phyloP scores from a whole-genome alignment of 2,797 vertebrate species.

The Melanotaenia maccullochi region DNA sequence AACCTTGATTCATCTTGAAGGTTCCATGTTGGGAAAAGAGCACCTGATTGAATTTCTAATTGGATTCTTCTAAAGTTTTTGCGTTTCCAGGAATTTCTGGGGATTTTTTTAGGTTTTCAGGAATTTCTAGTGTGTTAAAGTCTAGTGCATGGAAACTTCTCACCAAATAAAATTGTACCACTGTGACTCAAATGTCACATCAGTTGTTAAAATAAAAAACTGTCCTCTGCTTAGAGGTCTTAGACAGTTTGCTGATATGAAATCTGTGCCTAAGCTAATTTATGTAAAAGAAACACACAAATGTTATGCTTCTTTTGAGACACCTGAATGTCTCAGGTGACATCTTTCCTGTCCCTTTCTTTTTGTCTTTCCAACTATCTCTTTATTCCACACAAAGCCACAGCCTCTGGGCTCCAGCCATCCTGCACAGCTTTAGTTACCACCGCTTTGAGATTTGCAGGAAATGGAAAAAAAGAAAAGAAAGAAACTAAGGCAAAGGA shows the following conservation, averaged over 20 bases:
- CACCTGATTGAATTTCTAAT: not conserved
- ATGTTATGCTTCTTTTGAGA: constrained; percentile 2
- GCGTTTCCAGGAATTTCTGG: not conserved
- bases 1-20: not conserved
- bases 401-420: constrained; percentile 35
- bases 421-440: constrained; percentile 37
- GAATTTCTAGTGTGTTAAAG: not conserved
- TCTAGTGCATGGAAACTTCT: not conserved
- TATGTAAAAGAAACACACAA: not conserved
- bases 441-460: constrained; percentile 41
- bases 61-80: not conserved
- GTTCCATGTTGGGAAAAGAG: not conserved
- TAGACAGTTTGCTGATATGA: not conserved
- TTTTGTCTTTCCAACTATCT: constrained; percentile 29
- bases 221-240: not conserved
- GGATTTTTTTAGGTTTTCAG: too few species aligned
- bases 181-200: not conserved
- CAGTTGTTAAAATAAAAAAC: not conserved
- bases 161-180: not conserved
- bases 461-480: constrained; percentile 52
- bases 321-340: not conserved
- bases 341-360: constrained; percentile 27
- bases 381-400: constrained; percentile 34
- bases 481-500: constrained; percentile 25
- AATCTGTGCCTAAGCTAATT: not conserved